phyloP scores from a whole-genome alignment of 2,797 vertebrate genomes.

The Enteromius treurensis region DNA sequence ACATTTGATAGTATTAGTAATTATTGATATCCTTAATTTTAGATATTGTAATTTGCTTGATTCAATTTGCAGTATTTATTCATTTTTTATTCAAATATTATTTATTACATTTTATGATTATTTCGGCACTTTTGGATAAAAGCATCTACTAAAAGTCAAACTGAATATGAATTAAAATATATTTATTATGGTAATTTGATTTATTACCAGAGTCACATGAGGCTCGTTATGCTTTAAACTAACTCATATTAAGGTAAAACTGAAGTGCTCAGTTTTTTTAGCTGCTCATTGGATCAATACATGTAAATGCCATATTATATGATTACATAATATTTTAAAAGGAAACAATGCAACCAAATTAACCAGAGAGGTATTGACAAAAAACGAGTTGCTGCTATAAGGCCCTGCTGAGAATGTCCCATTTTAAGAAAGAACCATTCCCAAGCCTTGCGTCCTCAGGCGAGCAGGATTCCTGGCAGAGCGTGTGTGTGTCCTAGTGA shows the following conservation, averaged over 20 bases:
- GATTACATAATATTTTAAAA: neutral
- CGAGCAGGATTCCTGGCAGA: slow-evolving; percentile 17
- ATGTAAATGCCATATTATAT: neutral
- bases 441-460: neutral
- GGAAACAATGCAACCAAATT: neutral
- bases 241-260: neutral
- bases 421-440: neutral
- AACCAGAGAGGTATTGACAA: neutral
- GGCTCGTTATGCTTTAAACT: neutral
- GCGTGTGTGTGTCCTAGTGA: slow-evolving; percentile 17
- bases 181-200: neutral
- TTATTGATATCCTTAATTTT: neutral
- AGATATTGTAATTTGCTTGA: neutral
- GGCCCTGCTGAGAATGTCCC: neutral
- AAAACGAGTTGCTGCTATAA: too few species aligned
- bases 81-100: neutral
- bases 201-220: neutral
- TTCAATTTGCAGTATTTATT: neutral
- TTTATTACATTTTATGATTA: neutral
- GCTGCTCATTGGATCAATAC: neutral
- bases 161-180: neutral
- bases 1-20: neutral
- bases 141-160: neutral
- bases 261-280: neutral
- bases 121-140: neutral